Percentiles rank a stretch among this genome's conserved stretches.
These are phyloP conservation scores for Urocynchramus pylzowi DNA, from an alignment of 2,113 vertebrate species.

Conservation along the genomic window DNA sequence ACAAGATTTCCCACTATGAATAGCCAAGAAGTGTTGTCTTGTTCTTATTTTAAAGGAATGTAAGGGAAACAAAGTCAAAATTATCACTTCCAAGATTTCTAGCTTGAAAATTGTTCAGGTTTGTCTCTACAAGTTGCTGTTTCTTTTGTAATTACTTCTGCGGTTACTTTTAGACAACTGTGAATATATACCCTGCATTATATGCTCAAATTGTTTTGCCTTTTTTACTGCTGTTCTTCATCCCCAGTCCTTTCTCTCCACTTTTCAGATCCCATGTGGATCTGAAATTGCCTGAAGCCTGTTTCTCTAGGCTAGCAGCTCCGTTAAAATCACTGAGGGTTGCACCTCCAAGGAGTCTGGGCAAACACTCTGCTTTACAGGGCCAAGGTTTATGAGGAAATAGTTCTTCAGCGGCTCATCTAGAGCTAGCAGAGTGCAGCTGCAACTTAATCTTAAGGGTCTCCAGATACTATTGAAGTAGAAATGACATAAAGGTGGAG, in stretches of 20 bases:
- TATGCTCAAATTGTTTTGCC: background rate
- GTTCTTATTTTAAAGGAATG: background rate
- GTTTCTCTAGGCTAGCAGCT: background rate
- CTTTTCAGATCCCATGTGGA: fast-evolving
- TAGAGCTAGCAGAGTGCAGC: background rate
- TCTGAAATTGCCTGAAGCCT: background rate
- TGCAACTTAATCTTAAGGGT: background rate
- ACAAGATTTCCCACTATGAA: background rate
- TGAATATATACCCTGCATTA: background rate
- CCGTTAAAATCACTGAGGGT: background rate
- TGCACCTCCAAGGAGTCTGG: background rate
- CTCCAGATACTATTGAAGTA: background rate
- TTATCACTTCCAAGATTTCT: background rate
- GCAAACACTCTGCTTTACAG: background rate
- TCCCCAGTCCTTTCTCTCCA: background rate
- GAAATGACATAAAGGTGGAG: background rate
- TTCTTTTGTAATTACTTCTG: background rate
- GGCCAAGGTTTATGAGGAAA: background rate
- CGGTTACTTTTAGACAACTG: background rate
- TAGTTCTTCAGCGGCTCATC: background rate
- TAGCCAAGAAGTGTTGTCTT: background rate
- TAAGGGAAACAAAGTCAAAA: background rate
- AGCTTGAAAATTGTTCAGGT: background rate
- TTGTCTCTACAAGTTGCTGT: background rate
- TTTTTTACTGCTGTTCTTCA: background rate